These are phyloP conservation scores for Watersipora subatra DNA, from an alignment of 1,140 invertebrate species.

Conservation along the genomic window DNA sequence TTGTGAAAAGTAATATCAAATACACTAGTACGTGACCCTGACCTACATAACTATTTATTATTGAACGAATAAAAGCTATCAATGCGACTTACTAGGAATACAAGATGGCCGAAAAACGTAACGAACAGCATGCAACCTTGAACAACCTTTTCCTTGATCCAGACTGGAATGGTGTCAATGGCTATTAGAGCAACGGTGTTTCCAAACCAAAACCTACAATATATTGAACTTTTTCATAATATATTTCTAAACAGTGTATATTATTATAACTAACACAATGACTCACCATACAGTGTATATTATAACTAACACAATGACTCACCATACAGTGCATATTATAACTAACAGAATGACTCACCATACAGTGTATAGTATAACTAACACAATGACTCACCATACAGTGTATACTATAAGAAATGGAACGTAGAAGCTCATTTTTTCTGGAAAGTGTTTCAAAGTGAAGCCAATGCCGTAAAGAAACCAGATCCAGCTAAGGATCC, in stretches of 20 bases:
- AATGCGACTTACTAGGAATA: constrained; percentile 54
- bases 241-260: too few relatives aligned
- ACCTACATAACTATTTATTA: too few relatives aligned
- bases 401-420: constrained; percentile 48
- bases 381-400: constrained; percentile 1
- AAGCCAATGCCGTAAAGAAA: constrained; percentile 67
- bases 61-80: too few relatives aligned
- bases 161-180: constrained; percentile 59
- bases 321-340: background rate
- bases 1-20: too few relatives aligned
- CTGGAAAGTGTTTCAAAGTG: constrained; percentile 67
- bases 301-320: too few relatives aligned
- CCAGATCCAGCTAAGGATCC: constrained; percentile 64
- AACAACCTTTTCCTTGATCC: constrained; percentile 75
- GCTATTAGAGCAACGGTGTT: constrained; percentile 61
- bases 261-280: constrained; percentile 2
- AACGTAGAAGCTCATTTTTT: constrained; percentile 56
- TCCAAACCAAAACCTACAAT: constrained; percentile 57
- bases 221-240: too few relatives aligned
- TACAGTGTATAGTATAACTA: background rate
- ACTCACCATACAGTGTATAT: too few relatives aligned
- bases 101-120: constrained; percentile 59
- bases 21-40: too few relatives aligned
- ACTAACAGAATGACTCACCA: background rate
- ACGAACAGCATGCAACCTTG: constrained; percentile 62